Evolutionary conservation across 2,888 invertebrate species (phyloP), one percentile per base, ranked within the genome.

Genomic region (Drosophila kuntzei): DNA sequence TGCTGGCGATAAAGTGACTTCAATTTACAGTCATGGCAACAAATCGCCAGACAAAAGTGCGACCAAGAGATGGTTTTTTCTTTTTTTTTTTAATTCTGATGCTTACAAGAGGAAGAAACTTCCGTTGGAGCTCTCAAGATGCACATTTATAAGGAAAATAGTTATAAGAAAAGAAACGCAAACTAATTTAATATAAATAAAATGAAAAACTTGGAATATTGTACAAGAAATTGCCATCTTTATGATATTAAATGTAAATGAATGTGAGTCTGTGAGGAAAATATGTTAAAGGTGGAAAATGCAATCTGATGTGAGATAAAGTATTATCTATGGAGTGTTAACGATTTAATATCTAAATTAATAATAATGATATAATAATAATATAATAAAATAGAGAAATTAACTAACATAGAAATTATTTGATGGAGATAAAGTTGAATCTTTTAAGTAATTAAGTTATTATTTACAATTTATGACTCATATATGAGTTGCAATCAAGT

Each of bases 21-120:
- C 36, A 53, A 53, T 51, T 44, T 53, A 44, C 53, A 54, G 43
- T 20, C 60, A 29, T 44, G 59, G 41, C 59, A 51, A 51, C 29
- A 32, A 50, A 37, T 44, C 20, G 44, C 25, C 29, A 51, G 43
- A 44, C 12, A n/a, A 32, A 25, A 50, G 41, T 41, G n/a, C 9
- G 22, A 37, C 32, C 3, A 22, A 49, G 39, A 7, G 18, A 39
- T 59, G 41, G 29, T 53, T 53, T 41, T 41, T 29, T 27, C 7
- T 49, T 41, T 37, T 14, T 29, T 27, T 12, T 49, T 41, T 37
- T 14, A 20, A n/a, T 16, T 32, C n/a, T 32, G 12, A 3, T 20
- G 49, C 20, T 49, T 18, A 41, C 2, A 20, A 18, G 20, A 27
- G 4, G 3, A 8, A 9, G 12, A 12, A 39, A 39, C n/a, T 37